Conservation (phyloP, 2,113 vertebrate genomes). For the Fregetta grallaria region DNA sequence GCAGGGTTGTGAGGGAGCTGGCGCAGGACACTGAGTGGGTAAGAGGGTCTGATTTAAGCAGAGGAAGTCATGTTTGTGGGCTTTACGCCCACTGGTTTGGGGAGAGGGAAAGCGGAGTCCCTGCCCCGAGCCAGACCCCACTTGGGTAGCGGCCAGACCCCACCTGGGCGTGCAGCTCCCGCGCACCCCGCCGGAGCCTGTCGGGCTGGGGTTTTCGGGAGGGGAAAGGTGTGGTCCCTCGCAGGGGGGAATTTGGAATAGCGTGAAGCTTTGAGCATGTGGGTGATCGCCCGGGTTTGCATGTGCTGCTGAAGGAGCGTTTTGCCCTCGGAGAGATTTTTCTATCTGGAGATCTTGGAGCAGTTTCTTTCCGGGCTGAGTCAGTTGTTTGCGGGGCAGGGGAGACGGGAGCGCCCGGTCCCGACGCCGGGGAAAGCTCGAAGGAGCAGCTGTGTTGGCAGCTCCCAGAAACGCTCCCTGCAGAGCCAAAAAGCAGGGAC, state of each 20-base stretch:
- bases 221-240: neutral
- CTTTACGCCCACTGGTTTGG: neutral
- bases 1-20: neutral
- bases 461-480: neutral
- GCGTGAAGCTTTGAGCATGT: neutral
- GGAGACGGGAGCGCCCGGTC: neutral
- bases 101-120: neutral
- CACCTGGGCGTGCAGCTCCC: neutral
- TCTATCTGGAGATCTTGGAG: conserved; percentile 16
- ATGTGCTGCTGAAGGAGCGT: neutral
- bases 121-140: neutral
- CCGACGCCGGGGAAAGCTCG: neutral
- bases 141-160: neutral
- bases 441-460: neutral
- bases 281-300: neutral
- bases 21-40: neutral
- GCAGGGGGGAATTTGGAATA: neutral
- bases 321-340: neutral
- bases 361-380: conserved; percentile 11
- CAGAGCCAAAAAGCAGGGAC: neutral
- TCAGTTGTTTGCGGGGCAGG: neutral
- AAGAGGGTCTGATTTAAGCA: neutral
- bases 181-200: neutral
- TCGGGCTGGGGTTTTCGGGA: neutral
- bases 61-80: neutral